Evolutionary conservation across 2,888 invertebrate species (phyloP).

Genomic region (Synanthedon vespiformis): DNA sequence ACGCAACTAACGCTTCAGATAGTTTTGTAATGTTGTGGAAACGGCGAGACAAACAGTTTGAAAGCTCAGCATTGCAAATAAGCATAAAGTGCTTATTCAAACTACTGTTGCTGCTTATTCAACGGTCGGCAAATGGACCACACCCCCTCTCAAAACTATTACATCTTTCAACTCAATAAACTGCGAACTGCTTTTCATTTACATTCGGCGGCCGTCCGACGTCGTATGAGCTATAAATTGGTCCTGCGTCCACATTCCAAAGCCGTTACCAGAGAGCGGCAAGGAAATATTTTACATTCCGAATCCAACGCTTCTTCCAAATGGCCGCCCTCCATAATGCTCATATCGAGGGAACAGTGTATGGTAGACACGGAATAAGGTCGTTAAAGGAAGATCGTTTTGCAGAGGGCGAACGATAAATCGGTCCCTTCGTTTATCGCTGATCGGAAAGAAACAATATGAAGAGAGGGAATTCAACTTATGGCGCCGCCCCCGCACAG

Average conservation of each 20-base stretch:
- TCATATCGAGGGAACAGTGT: neutral
- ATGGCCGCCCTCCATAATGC: neutral
- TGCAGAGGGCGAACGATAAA: constrained; percentile 20
- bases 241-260: constrained; percentile 23
- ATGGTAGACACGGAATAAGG: neutral
- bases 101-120: neutral
- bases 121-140: constrained; percentile 2
- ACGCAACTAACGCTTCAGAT: neutral
- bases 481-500: constrained; percentile 20
- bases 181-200: constrained; percentile 32
- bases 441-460: constrained; percentile 42
- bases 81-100: neutral
- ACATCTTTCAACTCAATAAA: constrained; percentile 34
- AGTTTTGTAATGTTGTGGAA: neutral
- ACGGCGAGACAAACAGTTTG: neutral
- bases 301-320: constrained; percentile 10
- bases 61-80: neutral
- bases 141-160: constrained; percentile 14
- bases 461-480: constrained; percentile 28
- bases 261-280: constrained; percentile 8
- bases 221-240: constrained; percentile 35
- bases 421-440: constrained; percentile 36
- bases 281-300: constrained; percentile 1
- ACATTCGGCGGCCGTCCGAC: constrained; percentile 29
- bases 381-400: neutral